Base-by-base conservation (phyloP, 2,113 vertebrate genomes). In the Oreotrochilus melanogaster region DNA sequence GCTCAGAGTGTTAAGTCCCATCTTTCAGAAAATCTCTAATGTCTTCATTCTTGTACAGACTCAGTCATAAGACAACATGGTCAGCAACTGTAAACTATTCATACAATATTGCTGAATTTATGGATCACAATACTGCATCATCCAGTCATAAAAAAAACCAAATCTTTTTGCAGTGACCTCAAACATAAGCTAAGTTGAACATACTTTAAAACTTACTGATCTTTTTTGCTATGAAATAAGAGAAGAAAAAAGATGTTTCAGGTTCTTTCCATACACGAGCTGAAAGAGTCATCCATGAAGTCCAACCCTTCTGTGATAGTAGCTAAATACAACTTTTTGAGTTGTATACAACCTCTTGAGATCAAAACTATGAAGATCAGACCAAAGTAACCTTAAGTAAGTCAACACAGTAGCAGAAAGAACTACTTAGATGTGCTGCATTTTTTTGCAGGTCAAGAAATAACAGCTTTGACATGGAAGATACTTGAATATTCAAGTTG, bases 261-360 rank as follows among this genome's bases (percentile, higher is more conserved):
- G 30, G 45, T 61, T 89, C 53, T 48, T 78, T 60, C 61, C 17
- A 56, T 22, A 62, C 8, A 74, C 71, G 56, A 78, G 39, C 84
- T 89, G 2, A 1, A 78, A 28, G 45, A 93, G 37, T 64, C 23
- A 65, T 42, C 70, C 54, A 62, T 6, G 7, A 81, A 93, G 56
- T 53, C 53, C n/a, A 89, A 57, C 7, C 31, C 45, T 82, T 61
- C 80, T 72, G 21, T 69, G 73, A 75, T 35, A 75, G 78, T 16
- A 87, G n/a, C 65, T 64, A 86, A 95, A 91, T 61, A 35, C n/a
- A 94, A 81, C 22, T 75, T 19, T n/a, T 72, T 71, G 84, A 93
- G n/a, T n/a, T n/a, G n/a, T n/a, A n/a, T n/a, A 91, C 70, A n/a
- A 72, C 27, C n/a, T 78, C 73, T 78, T 78, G 70, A 78, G n/a